Percentiles rank a stretch among this genome's conserved stretches.
Conservation (phyloP, 2,888 invertebrate genomes). For the Epiperipatus broadwayi region DNA sequence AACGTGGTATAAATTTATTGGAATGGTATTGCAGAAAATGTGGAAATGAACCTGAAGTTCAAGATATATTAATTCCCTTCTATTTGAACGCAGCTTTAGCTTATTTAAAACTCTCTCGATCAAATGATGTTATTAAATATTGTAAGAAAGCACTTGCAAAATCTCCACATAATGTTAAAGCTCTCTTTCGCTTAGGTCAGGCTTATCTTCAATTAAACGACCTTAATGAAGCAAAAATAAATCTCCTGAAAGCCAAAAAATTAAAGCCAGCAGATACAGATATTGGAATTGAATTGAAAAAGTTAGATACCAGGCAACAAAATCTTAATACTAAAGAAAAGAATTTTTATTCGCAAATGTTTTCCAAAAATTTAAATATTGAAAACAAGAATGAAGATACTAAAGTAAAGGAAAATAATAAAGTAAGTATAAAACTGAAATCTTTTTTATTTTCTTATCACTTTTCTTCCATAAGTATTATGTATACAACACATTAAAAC, state of each 20-base stretch:
- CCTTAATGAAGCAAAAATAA: slow-evolving; percentile 20
- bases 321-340: too few species aligned
- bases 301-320: slow-evolving; percentile 15
- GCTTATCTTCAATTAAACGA: slow-evolving; percentile 20
- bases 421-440: too few species aligned
- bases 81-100: slow-evolving; percentile 53
- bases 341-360: too few species aligned
- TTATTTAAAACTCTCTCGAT: slow-evolving; percentile 42
- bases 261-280: slow-evolving; percentile 15
- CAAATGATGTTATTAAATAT: slow-evolving; percentile 41
- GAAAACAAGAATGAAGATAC: too few species aligned
- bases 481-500: too few species aligned
- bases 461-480: too few species aligned
- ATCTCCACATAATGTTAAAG: slow-evolving; percentile 22
- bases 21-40: too few species aligned
- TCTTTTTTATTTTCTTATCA: too few species aligned
- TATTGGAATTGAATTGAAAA: slow-evolving; percentile 12
- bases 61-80: slow-evolving; percentile 42
- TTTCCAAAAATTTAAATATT: too few species aligned
- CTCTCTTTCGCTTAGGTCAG: slow-evolving; percentile 22
- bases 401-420: too few species aligned
- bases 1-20: slow-evolving; percentile 40
- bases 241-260: slow-evolving; percentile 19
- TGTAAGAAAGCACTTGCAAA: slow-evolving; percentile 39
- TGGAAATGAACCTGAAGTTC: slow-evolving; percentile 44